Base-by-base conservation (phyloP, 2,113 vertebrate genomes). In the Crotalus horridus region DNA sequence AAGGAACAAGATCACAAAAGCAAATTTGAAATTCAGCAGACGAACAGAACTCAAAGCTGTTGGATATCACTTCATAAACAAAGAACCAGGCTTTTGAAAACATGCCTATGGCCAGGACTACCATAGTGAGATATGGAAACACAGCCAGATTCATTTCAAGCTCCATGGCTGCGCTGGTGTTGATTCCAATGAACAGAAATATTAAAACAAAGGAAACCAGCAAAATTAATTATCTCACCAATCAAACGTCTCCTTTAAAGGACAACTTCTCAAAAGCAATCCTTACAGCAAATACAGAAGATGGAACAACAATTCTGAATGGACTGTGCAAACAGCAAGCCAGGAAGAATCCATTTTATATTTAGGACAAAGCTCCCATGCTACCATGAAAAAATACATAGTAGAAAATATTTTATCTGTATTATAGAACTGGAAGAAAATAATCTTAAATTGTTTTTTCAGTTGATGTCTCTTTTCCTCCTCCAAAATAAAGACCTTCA, bases 61-160 rank as follows among this genome's bases (percentile, higher is more conserved):
- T 33, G 12, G 29, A 33, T 69, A 69, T 69, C 64, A 69, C 29
- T 69, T 69, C 64, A 99, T 99, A 99, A 99, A 99, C 99, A 87
- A 99, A 99, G 98, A 99, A 99, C 99, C 99, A 99, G 86, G 99
- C 99, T 0, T 99, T 99, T 97, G 99, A 99, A 97, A 99, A 99
- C 98, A 99, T 99, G 94, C 99, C 99, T 53, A 99, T 99, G 94
- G 99, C 99, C 96, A 99, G 92, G 85, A 99, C 97, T 33, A 99
- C 99, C 90, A 99, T 98, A 0, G 99, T 99, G 94, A 99, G 98
- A 93, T 99, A 99, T 1, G 99, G 99, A 96, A 99, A 99, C 94
- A 99, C 99, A 3, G 99, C 99, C 2, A 99, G 99, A 96, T 99
- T 99, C 96, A 99, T 98, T 96, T 99, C 99, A 56, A 99, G 98